Evolutionary conservation across 2,888 invertebrate genomes (phyloP), one percentile per base, ranked within the genome.

Genomic region (Macrophya alboannulata): DNA sequence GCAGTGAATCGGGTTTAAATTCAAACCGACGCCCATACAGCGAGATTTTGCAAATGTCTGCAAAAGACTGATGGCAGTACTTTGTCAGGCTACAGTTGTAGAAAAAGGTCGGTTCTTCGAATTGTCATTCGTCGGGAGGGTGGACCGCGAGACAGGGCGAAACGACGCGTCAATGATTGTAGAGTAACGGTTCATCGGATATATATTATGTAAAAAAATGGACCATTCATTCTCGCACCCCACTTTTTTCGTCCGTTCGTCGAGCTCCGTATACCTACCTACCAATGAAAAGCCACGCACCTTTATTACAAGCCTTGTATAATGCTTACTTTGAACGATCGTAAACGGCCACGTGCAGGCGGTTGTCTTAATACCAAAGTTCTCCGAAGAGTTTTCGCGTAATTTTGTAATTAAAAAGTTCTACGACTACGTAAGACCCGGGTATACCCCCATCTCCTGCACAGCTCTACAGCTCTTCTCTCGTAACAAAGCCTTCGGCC

Each of bases 331-430:
- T 51, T 37, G 48, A 77, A 55, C 77, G 77, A 77, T 77, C 55
- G 55, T 77, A 77, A 77, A 77, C 77, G 77, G 48, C 51, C 77
- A 55, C 77, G 25, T 55, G 77, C 72, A 74, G 45, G 55, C 77
- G 77, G 55, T 31, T 77, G 25, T 77, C 81, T 59, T 81, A 81
- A 81, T 81, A 65, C 40, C 43, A 81, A 81, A 81, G 21, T 81
- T 81, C 43, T 65, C 40, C 21, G 12, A 37, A 59, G 62, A 81
- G 81, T 62, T 62, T 65, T 65, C 62, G 59, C 81, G 59, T 81
- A 59, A 62, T 81, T 81, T 81, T 81, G 81, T 81, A 81, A 81
- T 81, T 81, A 65, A 81, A 81, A 81, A 81, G 81, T 81, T 81
- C 81, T 62, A 40, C 81, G 40, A 40, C 81, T 65, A 77, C 81